Evolutionary conservation across 1,140 invertebrate genomes (phyloP), one percentile per base, ranked within the genome.

Genomic region (Mylabris phalerata): DNA sequence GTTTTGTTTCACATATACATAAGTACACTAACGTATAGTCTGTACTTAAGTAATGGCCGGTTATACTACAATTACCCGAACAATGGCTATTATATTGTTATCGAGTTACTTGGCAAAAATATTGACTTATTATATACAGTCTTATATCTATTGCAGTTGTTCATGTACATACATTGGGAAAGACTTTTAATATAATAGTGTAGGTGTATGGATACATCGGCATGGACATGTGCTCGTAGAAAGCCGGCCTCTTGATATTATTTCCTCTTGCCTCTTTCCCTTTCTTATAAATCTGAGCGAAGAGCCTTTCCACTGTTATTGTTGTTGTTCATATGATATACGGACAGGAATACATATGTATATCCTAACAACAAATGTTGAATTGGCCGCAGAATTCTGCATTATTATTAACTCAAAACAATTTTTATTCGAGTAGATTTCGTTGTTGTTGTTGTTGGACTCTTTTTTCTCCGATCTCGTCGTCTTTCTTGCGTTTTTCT

Each of bases 11-110:
- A 32, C 7, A 32, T 32, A 32, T 32, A 32, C 7, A 32, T 32
- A 32, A 4, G 4, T 32, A 32, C 7, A 32, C 7, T 5, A 5
- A 32, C 7, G 32, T 32, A 32, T 32, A 32, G 32, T 32, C 41
- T 19, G 19, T 19, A 40, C 51, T 49, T 70, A 72, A 72, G 63
- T 70, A 72, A 72, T 72, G 71, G 68, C 62, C 61, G 65, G 61
- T 62, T 65, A 69, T 66, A 68, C 68, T 63, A 71, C 71, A 72
- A 72, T 72, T 72, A 72, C 68, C 65, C 59, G 64, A 72, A 72
- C 71, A 72, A 72, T 72, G 65, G 69, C 71, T 67, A 72, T 72
- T 72, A 72, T 72, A 72, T 72, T 71, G 71, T 70, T 72, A 72
- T 71, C 71, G 68, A 69, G 69, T 66, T 68, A 65, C 57, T 56